Conservation (phyloP, 53 echinoderm and acorn worm species). For the Stichopus horrens region DNA sequence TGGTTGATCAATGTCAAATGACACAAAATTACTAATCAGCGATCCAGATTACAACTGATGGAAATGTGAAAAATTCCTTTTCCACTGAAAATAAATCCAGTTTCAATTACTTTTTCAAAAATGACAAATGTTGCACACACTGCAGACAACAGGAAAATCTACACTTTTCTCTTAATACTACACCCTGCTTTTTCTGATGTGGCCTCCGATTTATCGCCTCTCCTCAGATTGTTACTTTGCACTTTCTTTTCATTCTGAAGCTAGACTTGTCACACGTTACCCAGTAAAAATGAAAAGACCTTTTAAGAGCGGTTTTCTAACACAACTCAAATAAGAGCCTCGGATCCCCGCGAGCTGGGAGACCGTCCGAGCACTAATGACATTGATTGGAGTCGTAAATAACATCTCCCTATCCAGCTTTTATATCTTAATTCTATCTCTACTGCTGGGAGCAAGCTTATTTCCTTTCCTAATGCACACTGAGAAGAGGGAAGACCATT, state of each 20-base stretch:
- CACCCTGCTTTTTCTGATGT: not conserved
- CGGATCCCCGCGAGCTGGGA: not conserved
- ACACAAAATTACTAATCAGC: no score
- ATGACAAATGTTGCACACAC: no score
- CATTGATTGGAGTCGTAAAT: slow-evolving; percentile 11
- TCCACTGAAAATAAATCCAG: no score
- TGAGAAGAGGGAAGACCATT: not conserved
- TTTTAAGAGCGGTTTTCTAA: not conserved
- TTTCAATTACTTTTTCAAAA: no score
- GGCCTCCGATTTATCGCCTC: not conserved
- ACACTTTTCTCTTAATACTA: no score
- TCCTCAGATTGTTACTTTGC: not conserved
- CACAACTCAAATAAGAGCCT: not conserved
- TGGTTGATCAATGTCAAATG: no score
- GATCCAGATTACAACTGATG: no score
- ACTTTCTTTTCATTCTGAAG: not conserved
- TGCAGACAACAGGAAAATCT: no score
- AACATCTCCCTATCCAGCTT: slow-evolving; percentile 11
- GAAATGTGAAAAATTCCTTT: no score
- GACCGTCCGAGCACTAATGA: not conserved
- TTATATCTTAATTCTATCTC: slow-evolving; percentile 5
- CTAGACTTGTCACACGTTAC: not conserved
- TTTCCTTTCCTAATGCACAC: not conserved
- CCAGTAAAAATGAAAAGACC: not conserved
- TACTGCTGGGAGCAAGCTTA: not conserved